phyloP scores from a whole-genome alignment of 2,113 vertebrate species.

The Siniperca knerii region DNA sequence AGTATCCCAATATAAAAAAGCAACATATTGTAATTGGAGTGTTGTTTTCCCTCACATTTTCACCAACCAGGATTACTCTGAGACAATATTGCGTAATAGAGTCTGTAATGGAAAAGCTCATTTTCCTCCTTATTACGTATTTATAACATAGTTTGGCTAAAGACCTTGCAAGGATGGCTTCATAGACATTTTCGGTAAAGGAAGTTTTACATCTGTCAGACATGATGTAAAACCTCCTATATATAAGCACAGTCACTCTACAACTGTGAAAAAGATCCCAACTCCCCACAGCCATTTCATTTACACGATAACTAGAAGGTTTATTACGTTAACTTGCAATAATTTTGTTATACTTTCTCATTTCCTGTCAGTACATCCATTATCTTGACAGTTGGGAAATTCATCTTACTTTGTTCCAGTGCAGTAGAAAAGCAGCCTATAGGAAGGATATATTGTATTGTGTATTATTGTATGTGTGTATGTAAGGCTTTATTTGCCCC shows the following conservation, averaged over 20 bases:
- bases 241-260: not conserved
- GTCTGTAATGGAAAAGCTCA: constrained; percentile 31
- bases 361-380: not conserved
- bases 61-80: not conserved
- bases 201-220: not conserved
- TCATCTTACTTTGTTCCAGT: not conserved
- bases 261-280: not conserved
- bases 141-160: constrained; percentile 16
- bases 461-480: not conserved
- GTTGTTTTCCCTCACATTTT: not conserved
- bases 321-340: constrained; percentile 7
- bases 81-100: not conserved
- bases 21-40: not conserved
- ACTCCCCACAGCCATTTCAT: constrained; percentile 5
- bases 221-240: not conserved
- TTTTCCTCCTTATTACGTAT: constrained; percentile 34
- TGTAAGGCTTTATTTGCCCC: not conserved
- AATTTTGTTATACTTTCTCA: not conserved
- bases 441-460: not conserved
- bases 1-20: constrained; percentile 7
- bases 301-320: constrained; percentile 1
- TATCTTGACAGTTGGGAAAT: constrained; percentile 15
- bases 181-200: not conserved
- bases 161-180: constrained; percentile 18
- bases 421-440: not conserved